Evolutionary conservation across 2,888 invertebrate genomes (phyloP), one percentile per base, ranked within the genome.

Genomic region (Tryphoninae sp.): DNA sequence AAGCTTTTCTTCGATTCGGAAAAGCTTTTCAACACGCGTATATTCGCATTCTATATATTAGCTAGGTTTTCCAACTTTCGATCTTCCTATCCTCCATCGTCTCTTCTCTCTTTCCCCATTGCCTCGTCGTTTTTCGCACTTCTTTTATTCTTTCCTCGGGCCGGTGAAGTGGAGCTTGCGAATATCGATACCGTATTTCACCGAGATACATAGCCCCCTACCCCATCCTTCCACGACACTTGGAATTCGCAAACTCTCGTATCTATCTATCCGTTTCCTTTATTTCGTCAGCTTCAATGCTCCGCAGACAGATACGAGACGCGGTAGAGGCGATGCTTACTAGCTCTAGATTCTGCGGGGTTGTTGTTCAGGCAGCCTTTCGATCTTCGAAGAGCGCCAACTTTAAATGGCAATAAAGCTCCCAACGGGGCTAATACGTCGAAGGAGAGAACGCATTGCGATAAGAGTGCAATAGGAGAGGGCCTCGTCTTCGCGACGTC

Each of bases 381-480:
- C 78, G 74, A 78, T 76, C 82, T 76, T 33, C 40, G 68, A 59
- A 16, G 67, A 53, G 68, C 61, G 73, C 59, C n/a, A 69, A 80
- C 77, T 80, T 79, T 77, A 77, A 80, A 80, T 80, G 82, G 77
- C 82, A 80, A 80, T 82, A 80, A 82, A 82, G 73, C 80, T 77
- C 23, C 55, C 75, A 64, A 26, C 26, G 55, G 55, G 58, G 72
- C 78, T 68, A 69, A 82, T 79, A 77, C 77, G 62, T 68, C 69
- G 80, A 74, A 61, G 68, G 53, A 68, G 49, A 22, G 55, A 59
- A 33, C 69, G 55, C 40, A n/a, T 72, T 71, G 53, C 55, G 65
- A 65, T 61, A 74, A 65, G n/a, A 33, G n/a, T 26, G 49, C 58
- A 78, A 64, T 22, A 58, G 62, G 16, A 7, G 13, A 8, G 51